Evolutionary conservation across 2,113 vertebrate species (phyloP).

Genomic region (Heterocephalus glaber): DNA sequence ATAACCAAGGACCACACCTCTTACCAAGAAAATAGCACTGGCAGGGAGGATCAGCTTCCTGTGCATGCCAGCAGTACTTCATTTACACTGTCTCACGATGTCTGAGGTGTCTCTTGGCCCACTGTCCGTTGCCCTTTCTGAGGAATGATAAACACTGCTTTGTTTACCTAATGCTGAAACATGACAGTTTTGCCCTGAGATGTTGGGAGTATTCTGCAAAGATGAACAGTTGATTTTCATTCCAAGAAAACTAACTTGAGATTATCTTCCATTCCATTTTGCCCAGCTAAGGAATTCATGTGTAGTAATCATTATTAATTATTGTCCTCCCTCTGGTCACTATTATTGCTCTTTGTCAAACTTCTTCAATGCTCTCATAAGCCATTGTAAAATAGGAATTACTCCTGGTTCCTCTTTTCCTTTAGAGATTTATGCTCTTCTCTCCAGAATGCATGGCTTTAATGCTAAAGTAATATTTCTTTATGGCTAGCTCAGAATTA

Average conservation of each 20-base stretch:
- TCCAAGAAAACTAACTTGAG: neutral
- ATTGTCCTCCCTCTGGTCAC: neutral
- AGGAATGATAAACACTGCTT: neutral
- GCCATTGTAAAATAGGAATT: neutral
- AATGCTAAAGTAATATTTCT: constrained; percentile 20
- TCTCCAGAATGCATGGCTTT: neutral
- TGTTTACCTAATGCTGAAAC: neutral
- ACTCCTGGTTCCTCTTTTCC: neutral
- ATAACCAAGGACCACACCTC: neutral
- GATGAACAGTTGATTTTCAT: neutral
- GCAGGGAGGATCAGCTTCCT: neutral
- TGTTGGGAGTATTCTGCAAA: neutral
- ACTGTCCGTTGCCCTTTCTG: neutral
- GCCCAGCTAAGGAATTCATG: neutral
- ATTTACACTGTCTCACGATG: neutral
- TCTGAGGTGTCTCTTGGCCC: neutral
- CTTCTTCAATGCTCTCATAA: neutral
- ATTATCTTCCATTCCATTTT: neutral
- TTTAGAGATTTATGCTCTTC: neutral
- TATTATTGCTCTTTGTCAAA: neutral
- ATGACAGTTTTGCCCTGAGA: neutral
- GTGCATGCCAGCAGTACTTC: neutral
- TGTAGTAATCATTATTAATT: neutral
- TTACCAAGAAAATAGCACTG: neutral
- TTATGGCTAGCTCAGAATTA: neutral